A percentile compares a stretch with the other conserved stretches of the same genome.
These are phyloP conservation scores for Ceraclea dissimilis DNA, from an alignment of 2,888 invertebrate genomes.

Conservation along the genomic window DNA sequence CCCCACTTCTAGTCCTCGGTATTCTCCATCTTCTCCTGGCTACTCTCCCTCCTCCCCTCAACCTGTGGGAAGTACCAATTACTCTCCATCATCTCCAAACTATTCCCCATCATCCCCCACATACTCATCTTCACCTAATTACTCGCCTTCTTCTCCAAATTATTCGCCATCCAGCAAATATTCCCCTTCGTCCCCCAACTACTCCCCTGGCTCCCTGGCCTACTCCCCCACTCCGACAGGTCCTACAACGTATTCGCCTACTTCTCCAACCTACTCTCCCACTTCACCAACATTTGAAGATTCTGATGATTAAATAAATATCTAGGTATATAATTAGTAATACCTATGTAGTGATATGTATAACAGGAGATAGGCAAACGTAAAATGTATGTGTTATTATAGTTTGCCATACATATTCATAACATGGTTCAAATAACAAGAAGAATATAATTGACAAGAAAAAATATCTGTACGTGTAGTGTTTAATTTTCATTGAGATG, in stretches of 20 bases:
- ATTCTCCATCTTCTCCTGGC: slow-evolving; percentile 69
- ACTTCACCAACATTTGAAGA: slow-evolving; percentile 59
- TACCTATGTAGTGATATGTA: no score
- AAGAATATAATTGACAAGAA: no score
- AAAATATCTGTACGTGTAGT: no score
- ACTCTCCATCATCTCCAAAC: slow-evolving; percentile 60
- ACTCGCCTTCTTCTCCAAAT: slow-evolving; percentile 75
- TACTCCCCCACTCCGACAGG: slow-evolving; percentile 71
- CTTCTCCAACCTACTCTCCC: slow-evolving; percentile 50
- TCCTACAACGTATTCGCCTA: slow-evolving; percentile 46
- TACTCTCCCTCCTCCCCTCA: slow-evolving; percentile 65
- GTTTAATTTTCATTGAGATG: no score
- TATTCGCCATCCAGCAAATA: slow-evolving; percentile 75
- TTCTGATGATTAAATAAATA: slow-evolving; percentile 36
- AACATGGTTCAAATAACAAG: no score
- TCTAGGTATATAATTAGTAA: no score
- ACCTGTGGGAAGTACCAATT: slow-evolving; percentile 66
- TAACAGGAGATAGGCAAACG: no score
- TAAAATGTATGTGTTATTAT: no score
- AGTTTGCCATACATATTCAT: no score
- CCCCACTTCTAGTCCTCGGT: slow-evolving; percentile 72
- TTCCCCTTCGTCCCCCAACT: slow-evolving; percentile 71
- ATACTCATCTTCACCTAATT: slow-evolving; percentile 70
- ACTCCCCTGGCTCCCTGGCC: slow-evolving; percentile 69
- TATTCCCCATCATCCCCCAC: slow-evolving; percentile 68